A percentile compares a stretch with the other conserved stretches of the same genome.
Conservation (phyloP, 2,797 vertebrate species). For the Sorex maritimensis region DNA sequence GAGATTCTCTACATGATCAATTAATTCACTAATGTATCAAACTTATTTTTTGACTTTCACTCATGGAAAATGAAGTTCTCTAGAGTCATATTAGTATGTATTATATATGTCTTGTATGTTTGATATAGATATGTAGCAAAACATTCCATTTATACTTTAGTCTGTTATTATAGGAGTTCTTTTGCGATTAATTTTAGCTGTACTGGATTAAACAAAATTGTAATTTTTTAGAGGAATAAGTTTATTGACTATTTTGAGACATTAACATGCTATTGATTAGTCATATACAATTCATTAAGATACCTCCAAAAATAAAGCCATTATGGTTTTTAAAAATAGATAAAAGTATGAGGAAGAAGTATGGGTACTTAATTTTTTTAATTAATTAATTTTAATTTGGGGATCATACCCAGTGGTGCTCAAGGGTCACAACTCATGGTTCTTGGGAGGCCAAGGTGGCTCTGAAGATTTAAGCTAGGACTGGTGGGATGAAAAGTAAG, state of each 20-base stretch:
- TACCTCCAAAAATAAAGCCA: neutral
- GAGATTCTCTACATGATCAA: neutral
- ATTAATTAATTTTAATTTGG: no score
- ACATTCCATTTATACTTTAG: neutral
- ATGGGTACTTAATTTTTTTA: no score
- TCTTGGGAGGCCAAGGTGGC: no score
- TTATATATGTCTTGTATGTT: neutral
- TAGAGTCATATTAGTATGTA: neutral
- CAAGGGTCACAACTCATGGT: no score
- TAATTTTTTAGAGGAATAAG: conserved; percentile 10
- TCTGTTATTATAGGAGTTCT: neutral
- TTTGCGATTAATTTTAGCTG: neutral
- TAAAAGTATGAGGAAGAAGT: conserved; percentile 26
- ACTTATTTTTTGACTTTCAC: neutral
- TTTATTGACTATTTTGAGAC: conserved; percentile 32
- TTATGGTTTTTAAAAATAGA: conserved; percentile 51
- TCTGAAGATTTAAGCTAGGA: no score
- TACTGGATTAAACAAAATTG: conserved; percentile 19
- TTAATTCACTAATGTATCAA: no score
- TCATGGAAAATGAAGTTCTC: conserved; percentile 17
- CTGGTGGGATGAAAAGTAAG: no score
- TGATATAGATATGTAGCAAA: neutral
- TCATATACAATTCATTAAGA: neutral
- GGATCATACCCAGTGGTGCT: no score
- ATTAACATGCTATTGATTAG: conserved; percentile 16